phyloP scores from a whole-genome alignment of 2,888 invertebrate species.

The Oxytorus armatus region DNA sequence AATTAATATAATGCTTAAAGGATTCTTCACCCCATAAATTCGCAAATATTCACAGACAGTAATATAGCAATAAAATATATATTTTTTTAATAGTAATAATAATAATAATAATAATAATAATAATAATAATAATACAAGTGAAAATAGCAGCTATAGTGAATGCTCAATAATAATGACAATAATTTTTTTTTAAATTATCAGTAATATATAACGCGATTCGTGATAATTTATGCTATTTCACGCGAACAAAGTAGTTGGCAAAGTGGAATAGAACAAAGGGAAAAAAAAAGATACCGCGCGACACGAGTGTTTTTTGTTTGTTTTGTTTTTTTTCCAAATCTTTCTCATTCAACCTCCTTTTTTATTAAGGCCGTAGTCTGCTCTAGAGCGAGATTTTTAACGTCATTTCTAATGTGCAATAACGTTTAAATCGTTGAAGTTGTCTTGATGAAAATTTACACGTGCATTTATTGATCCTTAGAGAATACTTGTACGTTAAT shows the following conservation, averaged over 20 bases:
- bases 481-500: no score
- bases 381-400: no score
- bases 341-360: background rate
- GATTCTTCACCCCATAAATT: no score
- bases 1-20: no score
- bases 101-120: constrained; percentile 66
- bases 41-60: constrained; percentile 52
- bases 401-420: no score
- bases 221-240: background rate
- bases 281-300: constrained; percentile 2
- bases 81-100: constrained; percentile 64
- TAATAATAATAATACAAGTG: constrained; percentile 54
- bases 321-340: no score
- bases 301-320: no score
- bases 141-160: constrained; percentile 56
- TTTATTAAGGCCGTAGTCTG: no score
- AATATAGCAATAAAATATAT: constrained; percentile 64
- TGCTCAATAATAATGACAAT: constrained; percentile 64
- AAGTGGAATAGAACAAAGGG: background rate
- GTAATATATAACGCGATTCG: constrained; percentile 7
- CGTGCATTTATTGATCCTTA: no score
- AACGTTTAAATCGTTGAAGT: no score
- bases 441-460: no score
- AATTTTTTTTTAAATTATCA: constrained; percentile 57
- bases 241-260: background rate